These are phyloP conservation scores for Lophotriccus pileatus DNA, from an alignment of 2,797 vertebrate species.

Conservation along the genomic window DNA sequence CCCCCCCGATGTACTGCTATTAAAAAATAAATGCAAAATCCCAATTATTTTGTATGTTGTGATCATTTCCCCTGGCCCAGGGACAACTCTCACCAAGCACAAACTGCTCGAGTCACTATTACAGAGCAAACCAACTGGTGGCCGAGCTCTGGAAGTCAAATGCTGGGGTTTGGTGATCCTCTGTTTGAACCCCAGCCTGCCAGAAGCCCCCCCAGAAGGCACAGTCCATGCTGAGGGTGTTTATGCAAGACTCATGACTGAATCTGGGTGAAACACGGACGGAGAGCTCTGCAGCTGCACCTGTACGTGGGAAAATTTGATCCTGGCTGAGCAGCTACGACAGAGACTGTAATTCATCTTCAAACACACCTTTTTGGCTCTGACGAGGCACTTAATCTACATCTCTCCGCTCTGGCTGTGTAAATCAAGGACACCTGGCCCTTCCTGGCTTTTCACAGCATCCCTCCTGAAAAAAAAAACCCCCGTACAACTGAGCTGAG, in stretches of 20 bases:
- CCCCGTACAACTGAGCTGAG: background rate
- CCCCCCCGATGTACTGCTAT: background rate
- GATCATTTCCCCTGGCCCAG: background rate
- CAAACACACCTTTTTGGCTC: background rate
- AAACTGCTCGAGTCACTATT: background rate
- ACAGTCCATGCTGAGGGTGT: background rate
- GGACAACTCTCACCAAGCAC: background rate
- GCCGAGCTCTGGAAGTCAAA: background rate
- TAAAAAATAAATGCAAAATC: background rate
- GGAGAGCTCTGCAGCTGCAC: background rate
- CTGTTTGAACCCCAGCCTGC: background rate
- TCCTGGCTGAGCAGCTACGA: background rate
- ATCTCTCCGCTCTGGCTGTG: background rate
- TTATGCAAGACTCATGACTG: background rate
- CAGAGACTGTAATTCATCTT: background rate
- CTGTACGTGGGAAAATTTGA: background rate
- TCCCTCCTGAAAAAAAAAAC: background rate
- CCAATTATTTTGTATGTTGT: background rate
- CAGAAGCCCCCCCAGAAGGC: background rate
- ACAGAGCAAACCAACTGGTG: background rate
- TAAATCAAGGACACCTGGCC: constrained; percentile 19
- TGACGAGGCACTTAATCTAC: background rate
- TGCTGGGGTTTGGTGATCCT: rapidly evolving
- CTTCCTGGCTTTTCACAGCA: background rate
- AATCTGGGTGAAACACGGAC: background rate